These are phyloP conservation scores for Lycocorax pyrrhopterus DNA, from an alignment of 2,113 vertebrate species.

Conservation along the genomic window DNA sequence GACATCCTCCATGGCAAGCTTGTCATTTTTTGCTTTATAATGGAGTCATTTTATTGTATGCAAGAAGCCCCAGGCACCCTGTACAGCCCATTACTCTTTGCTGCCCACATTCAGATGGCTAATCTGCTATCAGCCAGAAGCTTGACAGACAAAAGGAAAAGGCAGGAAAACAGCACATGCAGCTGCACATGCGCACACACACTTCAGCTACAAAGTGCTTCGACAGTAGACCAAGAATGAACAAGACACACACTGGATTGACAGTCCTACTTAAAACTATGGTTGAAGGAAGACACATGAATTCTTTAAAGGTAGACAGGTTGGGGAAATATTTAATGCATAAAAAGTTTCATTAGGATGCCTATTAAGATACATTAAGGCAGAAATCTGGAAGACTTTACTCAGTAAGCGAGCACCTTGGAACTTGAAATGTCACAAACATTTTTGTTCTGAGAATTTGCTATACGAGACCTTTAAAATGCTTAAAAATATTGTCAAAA, in stretches of 20 bases:
- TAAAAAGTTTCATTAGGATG: not conserved
- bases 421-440: not conserved
- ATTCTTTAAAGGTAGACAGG: not conserved
- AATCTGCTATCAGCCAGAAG: slow-evolving; percentile 61
- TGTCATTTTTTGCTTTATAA: slow-evolving; percentile 48
- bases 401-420: not conserved
- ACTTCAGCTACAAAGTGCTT: not conserved
- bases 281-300: not conserved
- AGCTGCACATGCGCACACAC: not conserved
- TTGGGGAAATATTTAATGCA: not conserved
- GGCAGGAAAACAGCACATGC: slow-evolving; percentile 19
- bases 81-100: slow-evolving; percentile 58
- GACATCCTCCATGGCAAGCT: not conserved
- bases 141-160: slow-evolving; percentile 58
- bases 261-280: not conserved
- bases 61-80: slow-evolving; percentile 45
- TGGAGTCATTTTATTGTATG: slow-evolving; percentile 36
- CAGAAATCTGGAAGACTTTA: not conserved
- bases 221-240: not conserved
- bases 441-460: not conserved
- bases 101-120: slow-evolving; percentile 56
- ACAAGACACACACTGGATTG: not conserved
- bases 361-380: not conserved
- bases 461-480: not conserved
- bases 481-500: not conserved